Base-by-base conservation (phyloP, 2,113 vertebrate species). In the Ciconia maguari region DNA sequence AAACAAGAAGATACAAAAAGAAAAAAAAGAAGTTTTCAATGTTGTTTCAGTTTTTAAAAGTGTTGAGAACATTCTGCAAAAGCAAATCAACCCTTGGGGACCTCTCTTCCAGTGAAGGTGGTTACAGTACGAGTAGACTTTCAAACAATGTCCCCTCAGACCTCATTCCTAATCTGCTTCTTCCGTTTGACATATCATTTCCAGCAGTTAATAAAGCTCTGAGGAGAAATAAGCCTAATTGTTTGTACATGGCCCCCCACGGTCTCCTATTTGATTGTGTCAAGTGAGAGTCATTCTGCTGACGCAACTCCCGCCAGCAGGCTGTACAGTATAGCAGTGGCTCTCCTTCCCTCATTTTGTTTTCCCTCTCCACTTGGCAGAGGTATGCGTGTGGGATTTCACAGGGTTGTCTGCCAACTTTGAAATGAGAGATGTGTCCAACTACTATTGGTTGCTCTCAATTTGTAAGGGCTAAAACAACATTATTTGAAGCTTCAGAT, bases 401-500 rank as follows among this genome's bases (percentile, higher is more conserved):
- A 78, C 65, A 75, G 87, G 27, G 48, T 94, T 0, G 3, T 27
- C 96, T 96, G 95, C 96, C 93, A 96, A 71, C 82, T 95, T 51
- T 52, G 84, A 89, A 94, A 96, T 3, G 25, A 85, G 92, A 94
- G 78, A 93, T 71, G 84, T 75, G 95, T 95, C 78, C 68, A 49
- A 10, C 26, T 83, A 32, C 87, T 72, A 87, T 94, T 96, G 89
- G 91, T 80, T 79, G 84, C 42, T 93, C 83, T 64, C 48, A 34
- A 17, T 75, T 55, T 60, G 32, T 48, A 71, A 90, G 60, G 66
- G 71, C 71, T 97, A 96, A 96, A 96, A 87, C 36, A 97, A 96
- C 82, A 90, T 88, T 70, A 90, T 96, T 88, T 86, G 93, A 94
- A 88, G 81, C 74, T 95, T 95, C 89, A 80, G 81, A 94, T 62